Percentiles rank a stretch among this genome's conserved stretches.
Evolutionary conservation across 2,113 vertebrate genomes (phyloP).

Genomic region (Antechinus stuartii): DNA sequence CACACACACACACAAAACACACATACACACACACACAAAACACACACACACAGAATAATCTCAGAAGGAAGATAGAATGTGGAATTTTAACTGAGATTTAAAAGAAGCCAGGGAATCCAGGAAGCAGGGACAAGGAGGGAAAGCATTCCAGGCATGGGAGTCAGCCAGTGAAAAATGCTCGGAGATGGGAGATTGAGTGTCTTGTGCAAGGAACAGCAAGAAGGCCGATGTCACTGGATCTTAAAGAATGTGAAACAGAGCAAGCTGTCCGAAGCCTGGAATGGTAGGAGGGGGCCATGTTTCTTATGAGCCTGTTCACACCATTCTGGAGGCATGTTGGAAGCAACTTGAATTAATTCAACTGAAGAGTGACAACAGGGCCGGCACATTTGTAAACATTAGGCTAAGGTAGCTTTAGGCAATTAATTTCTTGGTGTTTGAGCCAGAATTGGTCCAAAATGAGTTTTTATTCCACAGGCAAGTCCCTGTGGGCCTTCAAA

Average conservation of each 20-base stretch:
- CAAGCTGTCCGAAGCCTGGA: background rate
- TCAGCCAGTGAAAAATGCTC: background rate
- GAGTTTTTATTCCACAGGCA: background rate
- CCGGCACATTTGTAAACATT: background rate
- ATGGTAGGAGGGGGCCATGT: background rate
- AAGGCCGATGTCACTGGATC: background rate
- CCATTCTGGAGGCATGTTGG: background rate
- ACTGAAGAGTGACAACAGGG: background rate
- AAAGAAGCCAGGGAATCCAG: background rate
- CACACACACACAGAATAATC: background rate
- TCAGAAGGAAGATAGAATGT: background rate
- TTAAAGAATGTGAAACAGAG: background rate
- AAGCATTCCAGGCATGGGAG: background rate
- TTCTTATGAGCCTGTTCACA: background rate
- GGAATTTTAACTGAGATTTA: background rate
- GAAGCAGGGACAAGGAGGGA: background rate
- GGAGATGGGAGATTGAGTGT: constrained; percentile 2
- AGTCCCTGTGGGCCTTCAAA: background rate
- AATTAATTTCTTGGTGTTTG: background rate
- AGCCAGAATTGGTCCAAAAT: background rate
- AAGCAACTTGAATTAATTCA: background rate
- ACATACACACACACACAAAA: too few species aligned
- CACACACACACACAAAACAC: too few species aligned
- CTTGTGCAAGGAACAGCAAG: background rate
- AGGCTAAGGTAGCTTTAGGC: background rate